These are phyloP conservation scores for Bombus picipes DNA, from an alignment of 1,140 invertebrate genomes.

Conservation along the genomic window DNA sequence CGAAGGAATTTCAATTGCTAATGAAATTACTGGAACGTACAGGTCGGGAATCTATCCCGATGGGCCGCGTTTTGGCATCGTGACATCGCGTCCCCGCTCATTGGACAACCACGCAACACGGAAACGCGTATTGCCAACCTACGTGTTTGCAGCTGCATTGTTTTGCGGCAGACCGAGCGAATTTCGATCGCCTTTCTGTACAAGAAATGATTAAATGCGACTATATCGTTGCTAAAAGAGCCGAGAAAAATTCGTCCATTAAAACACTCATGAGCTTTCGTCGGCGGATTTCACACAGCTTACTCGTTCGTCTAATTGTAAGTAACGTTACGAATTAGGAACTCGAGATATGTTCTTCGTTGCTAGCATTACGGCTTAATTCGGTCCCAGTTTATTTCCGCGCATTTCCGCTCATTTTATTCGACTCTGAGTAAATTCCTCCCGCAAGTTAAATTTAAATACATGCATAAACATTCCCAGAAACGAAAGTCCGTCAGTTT, in stretches of 20 bases:
- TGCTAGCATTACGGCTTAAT: not conserved
- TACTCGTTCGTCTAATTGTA: not conserved
- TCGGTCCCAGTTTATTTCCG: not conserved
- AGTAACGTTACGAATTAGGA: not conserved
- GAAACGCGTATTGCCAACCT: slow-evolving; percentile 42
- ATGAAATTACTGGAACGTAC: slow-evolving; percentile 70
- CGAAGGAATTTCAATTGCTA: slow-evolving; percentile 76
- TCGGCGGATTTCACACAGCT: not conserved
- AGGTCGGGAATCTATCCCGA: slow-evolving; percentile 42
- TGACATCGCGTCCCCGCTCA: slow-evolving; percentile 4
- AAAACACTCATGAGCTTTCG: not conserved
- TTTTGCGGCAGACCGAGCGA: slow-evolving; percentile 1
- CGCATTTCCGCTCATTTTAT: not conserved
- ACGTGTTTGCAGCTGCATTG: slow-evolving; percentile 47
- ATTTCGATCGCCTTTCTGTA: not conserved
- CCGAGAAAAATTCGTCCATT: not conserved
- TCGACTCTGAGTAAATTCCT: not conserved
- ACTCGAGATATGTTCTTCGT: not conserved
- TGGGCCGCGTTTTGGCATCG: slow-evolving; percentile 1
- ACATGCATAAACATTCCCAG: not conserved
- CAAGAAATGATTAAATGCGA: not conserved
- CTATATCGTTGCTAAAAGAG: not conserved
- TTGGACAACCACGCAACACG: slow-evolving; percentile 20
- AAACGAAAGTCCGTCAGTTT: not conserved
- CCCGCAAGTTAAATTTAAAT: not conserved